A percentile compares a stretch with the other conserved stretches of the same genome.
Evolutionary conservation across 1,140 invertebrate species (phyloP).

Genomic region (Drosophila serrata): DNA sequence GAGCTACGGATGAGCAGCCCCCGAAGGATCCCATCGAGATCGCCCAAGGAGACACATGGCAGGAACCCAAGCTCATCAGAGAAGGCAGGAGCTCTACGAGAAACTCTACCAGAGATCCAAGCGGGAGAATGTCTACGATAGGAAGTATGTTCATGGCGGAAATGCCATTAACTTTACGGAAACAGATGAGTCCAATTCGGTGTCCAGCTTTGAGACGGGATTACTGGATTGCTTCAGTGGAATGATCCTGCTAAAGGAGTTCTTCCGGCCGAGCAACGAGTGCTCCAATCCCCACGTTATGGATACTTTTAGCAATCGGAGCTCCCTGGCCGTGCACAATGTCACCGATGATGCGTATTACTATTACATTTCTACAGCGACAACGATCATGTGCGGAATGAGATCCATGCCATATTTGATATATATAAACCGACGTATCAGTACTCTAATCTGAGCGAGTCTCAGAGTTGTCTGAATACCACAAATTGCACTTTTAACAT

Average conservation of each 20-base stretch:
- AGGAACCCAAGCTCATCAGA: constrained; percentile 28
- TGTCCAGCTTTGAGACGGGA: constrained; percentile 92
- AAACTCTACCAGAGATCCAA: constrained; percentile 85
- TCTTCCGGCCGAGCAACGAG: constrained; percentile 88
- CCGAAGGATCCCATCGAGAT: neutral
- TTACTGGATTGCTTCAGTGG: constrained; percentile 91
- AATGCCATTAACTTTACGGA: constrained; percentile 88
- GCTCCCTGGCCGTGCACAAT: constrained; percentile 89
- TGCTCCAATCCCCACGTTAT: constrained; percentile 90
- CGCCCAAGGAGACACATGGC: constrained; percentile 24
- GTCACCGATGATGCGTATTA: constrained; percentile 92
- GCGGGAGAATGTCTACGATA: constrained; percentile 89
- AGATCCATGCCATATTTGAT: constrained; percentile 93
- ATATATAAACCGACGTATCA: constrained; percentile 93
- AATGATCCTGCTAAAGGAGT: constrained; percentile 89
- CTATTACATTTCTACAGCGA: constrained; percentile 95
- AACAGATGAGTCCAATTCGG: constrained; percentile 87
- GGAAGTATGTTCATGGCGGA: constrained; percentile 91
- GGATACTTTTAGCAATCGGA: constrained; percentile 86
- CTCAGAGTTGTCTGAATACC: constrained; percentile 90
- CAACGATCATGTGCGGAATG: constrained; percentile 91
- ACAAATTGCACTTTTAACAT: constrained; percentile 91
- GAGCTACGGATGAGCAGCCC: too few species aligned
- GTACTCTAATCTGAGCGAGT: constrained; percentile 89
- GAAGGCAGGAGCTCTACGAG: constrained; percentile 64